Evolutionary conservation across 2,113 vertebrate genomes (phyloP), one percentile per base, ranked within the genome.

Genomic region (Bufo gargarizans): DNA sequence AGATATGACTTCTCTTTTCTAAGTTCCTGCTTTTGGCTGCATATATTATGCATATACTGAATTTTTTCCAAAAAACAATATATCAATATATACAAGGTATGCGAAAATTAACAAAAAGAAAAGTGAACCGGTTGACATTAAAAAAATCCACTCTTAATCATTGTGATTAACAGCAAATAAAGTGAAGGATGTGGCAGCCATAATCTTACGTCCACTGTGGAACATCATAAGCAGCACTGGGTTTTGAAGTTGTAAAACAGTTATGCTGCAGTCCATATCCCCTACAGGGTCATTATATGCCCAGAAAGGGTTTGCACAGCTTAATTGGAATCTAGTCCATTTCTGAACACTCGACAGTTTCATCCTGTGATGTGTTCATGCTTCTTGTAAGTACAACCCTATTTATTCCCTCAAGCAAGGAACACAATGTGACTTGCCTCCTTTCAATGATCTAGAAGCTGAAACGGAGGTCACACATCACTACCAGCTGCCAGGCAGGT

Each of bases 381-480:
- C 58, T 65, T 84, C 74, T 89, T 84, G 82, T 78, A 89, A 89
- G 87, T 84, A 89, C 87, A 77, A 84, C 87, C 87, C 87, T 89
- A 89, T 89, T 89, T 89, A 89, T 89, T 89, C 87, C 81, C 82
- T 89, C 55, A 67, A 84, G 87, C 87, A 56, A 84, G 79, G 87
- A 84, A 89, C 87, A 89, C 87, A 89, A 89, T 89, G 87, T 89
- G 81, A 84, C 72, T 89, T 77, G 72, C 47, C 87, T 78, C 78
- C 87, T 89, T 89, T 89, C 82, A 89, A 89, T 82, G 87, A 89
- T 89, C 87, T 84, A 78, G 81, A 84, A 67, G 81, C 87, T 84
- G 81, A 69, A 84, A 47, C 81, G 22, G 87, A 56, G 87, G 87
- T 89, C 87, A 89, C 55, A 89, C 81, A 84, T 84, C 59, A 77